Base-by-base conservation (phyloP, 1,140 invertebrate species). In the Carposina sasakii region DNA sequence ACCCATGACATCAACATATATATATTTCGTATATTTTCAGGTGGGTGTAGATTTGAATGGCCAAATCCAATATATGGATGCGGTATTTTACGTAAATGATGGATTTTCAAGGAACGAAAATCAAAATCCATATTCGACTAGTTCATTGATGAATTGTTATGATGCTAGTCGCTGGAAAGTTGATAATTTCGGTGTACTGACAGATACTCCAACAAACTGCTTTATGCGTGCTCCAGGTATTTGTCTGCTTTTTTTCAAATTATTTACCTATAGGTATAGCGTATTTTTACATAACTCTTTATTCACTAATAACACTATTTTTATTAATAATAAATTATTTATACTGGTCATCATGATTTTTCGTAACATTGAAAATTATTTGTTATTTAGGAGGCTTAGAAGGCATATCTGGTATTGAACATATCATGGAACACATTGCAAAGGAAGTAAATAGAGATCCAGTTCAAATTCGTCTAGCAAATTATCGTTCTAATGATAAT, bases 391-490 rank as follows among this genome's bases (percentile, higher is more conserved):
- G 89, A 17, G 86, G 87, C 2, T 81, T 86, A 2, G 90, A 92
- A 72, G 90, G 78, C 9, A 69, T 90, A 6, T 86, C 85, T 12
- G 81, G 90, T 55, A 89, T 90, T 19, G 94, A 95, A 70, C 88
- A 87, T 42, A 89, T 95, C 8, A 93, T 96, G 88, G 93, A 96
- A 48, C 91, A 94, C 67, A 90, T 94, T 48, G 89, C 92, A 0
- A 83, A 84, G 30, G 76, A 67, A 16, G 55, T 91, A 9, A 84
- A 87, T 1, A 85, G 87, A 52, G 92, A 94, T 81, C 89, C 93
- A 0, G 36, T 89, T 8, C 85, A 90, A 56, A 88, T 93, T 0
- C 85, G 88, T 37, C 62, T 88, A 33, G 75, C 74, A 3, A 93
- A 93, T 60, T 82, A 92, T 58, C 54, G 85, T 0, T 36, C 36